Evolutionary conservation across 2,888 invertebrate genomes (phyloP).

Genomic region (Tetragonula carbonaria): DNA sequence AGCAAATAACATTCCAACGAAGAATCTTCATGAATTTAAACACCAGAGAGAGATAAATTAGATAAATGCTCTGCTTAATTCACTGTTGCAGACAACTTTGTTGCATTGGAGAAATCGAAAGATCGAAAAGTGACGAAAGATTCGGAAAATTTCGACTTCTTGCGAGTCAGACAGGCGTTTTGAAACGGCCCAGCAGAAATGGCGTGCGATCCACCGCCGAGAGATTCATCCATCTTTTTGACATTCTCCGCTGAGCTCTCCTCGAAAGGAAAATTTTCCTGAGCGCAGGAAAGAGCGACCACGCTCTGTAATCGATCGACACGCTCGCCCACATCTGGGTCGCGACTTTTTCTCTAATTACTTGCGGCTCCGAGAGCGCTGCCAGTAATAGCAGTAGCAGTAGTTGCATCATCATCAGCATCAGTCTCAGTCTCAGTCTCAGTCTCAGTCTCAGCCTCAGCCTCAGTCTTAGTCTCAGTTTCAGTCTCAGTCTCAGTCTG

Average conservation of each 20-base stretch:
- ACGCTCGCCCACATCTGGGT: constrained; percentile 67
- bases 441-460: too few relatives aligned
- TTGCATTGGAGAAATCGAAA: too few relatives aligned
- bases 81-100: too few relatives aligned
- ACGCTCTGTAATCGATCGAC: constrained; percentile 66
- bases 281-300: constrained; percentile 33
- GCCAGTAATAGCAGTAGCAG: constrained; percentile 29
- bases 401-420: constrained; percentile 12
- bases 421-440: background rate
- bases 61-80: too few relatives aligned
- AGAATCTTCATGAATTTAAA: too few relatives aligned
- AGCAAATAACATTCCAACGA: too few relatives aligned
- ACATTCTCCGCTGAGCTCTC: constrained; percentile 42
- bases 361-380: constrained; percentile 56
- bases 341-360: constrained; percentile 74
- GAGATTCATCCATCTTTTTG: constrained; percentile 60
- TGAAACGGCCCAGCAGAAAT: background rate
- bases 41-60: too few relatives aligned
- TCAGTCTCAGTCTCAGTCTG: too few relatives aligned
- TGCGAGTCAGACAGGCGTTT: background rate
- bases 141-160: background rate
- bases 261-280: constrained; percentile 53
- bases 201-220: background rate
- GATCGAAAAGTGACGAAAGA: background rate
- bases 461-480: too few relatives aligned